Evolutionary conservation across 2,113 vertebrate species (phyloP).

Genomic region (Vombatus ursinus): DNA sequence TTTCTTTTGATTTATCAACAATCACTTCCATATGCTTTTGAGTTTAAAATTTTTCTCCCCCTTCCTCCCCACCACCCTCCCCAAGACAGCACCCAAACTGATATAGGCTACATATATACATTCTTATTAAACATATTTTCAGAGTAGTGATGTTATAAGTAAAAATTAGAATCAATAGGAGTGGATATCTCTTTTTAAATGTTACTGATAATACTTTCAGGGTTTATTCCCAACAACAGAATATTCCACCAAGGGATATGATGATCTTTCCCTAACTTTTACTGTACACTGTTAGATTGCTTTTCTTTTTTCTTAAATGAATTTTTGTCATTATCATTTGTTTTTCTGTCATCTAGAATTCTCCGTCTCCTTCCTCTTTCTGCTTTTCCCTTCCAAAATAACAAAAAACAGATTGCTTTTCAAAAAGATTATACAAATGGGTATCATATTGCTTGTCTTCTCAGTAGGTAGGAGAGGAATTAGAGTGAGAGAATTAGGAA

Average conservation of each 20-base stretch:
- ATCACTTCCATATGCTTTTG: no score
- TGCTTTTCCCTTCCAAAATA: background rate
- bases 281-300: background rate
- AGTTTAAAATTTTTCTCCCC: no score
- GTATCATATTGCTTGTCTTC: background rate
- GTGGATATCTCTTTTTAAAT: background rate
- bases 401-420: background rate
- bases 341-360: background rate
- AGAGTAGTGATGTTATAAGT: no score
- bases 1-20: no score
- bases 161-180: no score
- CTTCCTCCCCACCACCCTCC: no score
- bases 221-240: background rate
- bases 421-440: background rate
- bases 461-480: background rate
- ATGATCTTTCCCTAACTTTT: background rate
- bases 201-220: background rate
- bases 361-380: background rate
- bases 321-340: background rate
- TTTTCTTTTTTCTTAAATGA: background rate
- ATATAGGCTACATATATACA: no score
- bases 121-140: no score
- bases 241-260: background rate
- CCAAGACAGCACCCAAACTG: no score
- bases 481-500: background rate